A percentile compares a stretch with the other conserved stretches of the same genome.
Evolutionary conservation across 2,113 vertebrate species (phyloP).

Genomic region (Ctenomys sociabilis): DNA sequence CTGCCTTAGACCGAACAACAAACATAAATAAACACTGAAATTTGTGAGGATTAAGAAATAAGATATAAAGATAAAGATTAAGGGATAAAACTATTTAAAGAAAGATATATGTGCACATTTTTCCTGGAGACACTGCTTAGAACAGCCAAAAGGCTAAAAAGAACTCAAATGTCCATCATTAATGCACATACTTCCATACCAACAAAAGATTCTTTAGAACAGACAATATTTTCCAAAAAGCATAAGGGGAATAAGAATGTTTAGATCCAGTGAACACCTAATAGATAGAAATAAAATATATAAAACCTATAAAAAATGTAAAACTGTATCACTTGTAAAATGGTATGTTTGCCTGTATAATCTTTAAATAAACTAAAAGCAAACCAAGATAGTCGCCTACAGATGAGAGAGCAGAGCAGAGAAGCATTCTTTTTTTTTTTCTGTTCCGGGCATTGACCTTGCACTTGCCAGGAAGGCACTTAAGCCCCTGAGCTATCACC

Average conservation of each 20-base stretch:
- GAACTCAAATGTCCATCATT: neutral
- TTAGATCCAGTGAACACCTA: neutral
- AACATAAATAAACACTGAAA: neutral
- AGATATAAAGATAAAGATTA: neutral
- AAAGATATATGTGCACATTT: neutral
- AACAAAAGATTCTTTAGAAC: neutral
- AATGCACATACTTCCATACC: neutral
- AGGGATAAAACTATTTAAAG: neutral
- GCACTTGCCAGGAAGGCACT: too few relatives aligned
- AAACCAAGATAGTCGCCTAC: neutral
- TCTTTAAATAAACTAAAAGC: conserved; percentile 19
- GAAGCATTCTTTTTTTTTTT: neutral
- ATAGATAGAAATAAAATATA: neutral
- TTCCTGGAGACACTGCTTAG: neutral
- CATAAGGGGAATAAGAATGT: neutral
- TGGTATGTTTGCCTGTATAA: neutral
- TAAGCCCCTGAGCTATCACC: too few relatives aligned
- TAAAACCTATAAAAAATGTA: neutral
- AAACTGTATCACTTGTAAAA: neutral
- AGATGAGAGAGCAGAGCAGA: neutral
- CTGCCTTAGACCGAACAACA: neutral
- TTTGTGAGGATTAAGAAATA: neutral
- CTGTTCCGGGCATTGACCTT: too few relatives aligned
- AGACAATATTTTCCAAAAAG: neutral
- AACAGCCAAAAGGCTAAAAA: neutral